Evolutionary conservation across 2,797 vertebrate species (phyloP).

Genomic region (Gephyroberyx darwinii): DNA sequence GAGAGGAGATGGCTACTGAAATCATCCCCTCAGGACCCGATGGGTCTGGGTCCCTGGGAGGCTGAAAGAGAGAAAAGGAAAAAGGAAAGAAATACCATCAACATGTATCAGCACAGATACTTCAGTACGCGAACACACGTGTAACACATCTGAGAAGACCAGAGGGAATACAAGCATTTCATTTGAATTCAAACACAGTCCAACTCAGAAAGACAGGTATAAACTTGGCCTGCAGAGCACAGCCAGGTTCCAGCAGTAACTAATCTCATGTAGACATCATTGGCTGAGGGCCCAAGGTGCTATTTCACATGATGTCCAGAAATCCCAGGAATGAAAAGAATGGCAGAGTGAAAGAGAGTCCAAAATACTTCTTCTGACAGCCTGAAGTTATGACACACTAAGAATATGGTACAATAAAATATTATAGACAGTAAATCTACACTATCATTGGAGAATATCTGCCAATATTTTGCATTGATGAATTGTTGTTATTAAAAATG

Average conservation of each 20-base stretch:
- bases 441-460: too few species aligned
- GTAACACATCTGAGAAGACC: too few species aligned
- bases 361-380: neutral
- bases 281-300: neutral
- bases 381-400: neutral
- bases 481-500: neutral
- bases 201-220: too few species aligned
- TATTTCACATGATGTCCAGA: slow-evolving; percentile 7
- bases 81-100: slow-evolving; percentile 4
- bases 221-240: neutral
- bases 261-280: slow-evolving; percentile 34
- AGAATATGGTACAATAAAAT: too few species aligned
- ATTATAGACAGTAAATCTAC: too few species aligned
- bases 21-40: slow-evolving; percentile 84
- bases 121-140: too few species aligned
- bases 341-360: neutral
- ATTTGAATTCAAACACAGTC: slow-evolving; percentile 1
- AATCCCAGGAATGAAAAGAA: slow-evolving; percentile 43
- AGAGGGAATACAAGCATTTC: too few species aligned
- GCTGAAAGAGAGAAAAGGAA: slow-evolving; percentile 74
- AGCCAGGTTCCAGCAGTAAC: neutral
- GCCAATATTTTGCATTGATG: too few species aligned
- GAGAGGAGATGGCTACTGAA: slow-evolving; percentile 88
- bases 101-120: too few species aligned
- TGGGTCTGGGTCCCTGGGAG: slow-evolving; percentile 76